Conservation (phyloP, 2,797 vertebrate species). For the Emys orbicularis region DNA sequence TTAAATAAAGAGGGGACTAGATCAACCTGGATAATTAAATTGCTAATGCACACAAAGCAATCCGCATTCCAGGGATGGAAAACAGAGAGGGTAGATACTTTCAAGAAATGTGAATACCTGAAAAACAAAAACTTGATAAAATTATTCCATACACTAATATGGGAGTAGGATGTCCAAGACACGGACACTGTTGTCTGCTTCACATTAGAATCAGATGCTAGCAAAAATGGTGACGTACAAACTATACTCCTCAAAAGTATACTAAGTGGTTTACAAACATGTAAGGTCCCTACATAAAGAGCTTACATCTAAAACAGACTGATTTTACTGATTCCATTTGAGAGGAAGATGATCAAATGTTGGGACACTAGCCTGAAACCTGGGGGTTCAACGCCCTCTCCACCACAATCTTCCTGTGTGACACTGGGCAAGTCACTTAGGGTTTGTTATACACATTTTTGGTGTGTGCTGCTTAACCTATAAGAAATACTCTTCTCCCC, state of each 20-base stretch:
- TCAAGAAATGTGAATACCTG: neutral
- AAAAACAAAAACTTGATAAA: neutral
- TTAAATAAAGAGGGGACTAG: neutral
- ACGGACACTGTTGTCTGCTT: neutral
- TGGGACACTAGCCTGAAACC: neutral
- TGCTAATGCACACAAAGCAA: neutral
- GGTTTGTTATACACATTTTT: too few species aligned
- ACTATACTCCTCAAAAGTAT: neutral
- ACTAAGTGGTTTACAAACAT: neutral
- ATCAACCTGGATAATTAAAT: neutral
- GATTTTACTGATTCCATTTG: neutral
- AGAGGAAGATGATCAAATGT: neutral
- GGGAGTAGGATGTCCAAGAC: neutral
- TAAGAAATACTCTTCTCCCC: neutral
- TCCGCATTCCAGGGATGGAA: neutral
- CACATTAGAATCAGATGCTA: neutral
- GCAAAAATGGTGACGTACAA: neutral
- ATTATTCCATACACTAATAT: neutral
- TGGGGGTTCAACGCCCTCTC: neutral
- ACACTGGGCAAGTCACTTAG: neutral
- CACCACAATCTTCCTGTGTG: neutral
- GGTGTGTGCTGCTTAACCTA: neutral
- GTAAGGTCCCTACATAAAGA: neutral
- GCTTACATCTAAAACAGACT: neutral
- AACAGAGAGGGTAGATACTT: slow-evolving; percentile 10